Evolutionary conservation across 1,140 invertebrate species (phyloP).

Genomic region (Ruditapes philippinarum): DNA sequence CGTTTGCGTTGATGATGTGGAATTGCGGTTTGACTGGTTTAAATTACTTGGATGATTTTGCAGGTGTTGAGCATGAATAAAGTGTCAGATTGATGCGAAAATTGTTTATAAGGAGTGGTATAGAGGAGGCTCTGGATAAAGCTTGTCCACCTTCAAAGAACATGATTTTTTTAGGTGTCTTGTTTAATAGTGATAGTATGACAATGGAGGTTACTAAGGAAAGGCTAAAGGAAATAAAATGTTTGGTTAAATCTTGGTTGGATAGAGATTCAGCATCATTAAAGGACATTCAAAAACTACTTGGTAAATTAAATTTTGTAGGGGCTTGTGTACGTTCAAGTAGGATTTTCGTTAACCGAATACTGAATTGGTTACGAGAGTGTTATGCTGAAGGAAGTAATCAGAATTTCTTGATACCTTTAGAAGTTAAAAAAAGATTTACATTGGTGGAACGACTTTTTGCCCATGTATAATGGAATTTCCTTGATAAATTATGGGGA

Average conservation of each 20-base stretch:
- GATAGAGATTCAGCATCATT: neutral
- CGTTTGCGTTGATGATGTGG: constrained; percentile 30
- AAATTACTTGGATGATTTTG: constrained; percentile 64
- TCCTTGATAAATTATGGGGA: neutral
- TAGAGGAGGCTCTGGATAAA: neutral
- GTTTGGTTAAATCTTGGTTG: neutral
- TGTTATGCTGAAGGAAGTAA: neutral
- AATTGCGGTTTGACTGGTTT: neutral
- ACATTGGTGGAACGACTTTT: neutral
- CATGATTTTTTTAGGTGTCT: neutral
- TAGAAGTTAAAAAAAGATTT: neutral
- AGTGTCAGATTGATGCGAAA: neutral
- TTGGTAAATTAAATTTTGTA: constrained; percentile 42
- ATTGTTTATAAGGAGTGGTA: constrained; percentile 1
- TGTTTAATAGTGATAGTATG: neutral
- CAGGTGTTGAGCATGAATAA: neutral
- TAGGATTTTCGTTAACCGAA: constrained; percentile 1
- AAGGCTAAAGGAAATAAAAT: neutral
- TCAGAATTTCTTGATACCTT: neutral
- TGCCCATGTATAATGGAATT: constrained; percentile 32
- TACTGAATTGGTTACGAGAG: constrained; percentile 29
- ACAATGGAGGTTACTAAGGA: constrained; percentile 2
- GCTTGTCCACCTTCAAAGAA: neutral
- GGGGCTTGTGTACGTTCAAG: constrained; percentile 7
- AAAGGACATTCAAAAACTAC: constrained; percentile 38